phyloP scores from a whole-genome alignment of 1,140 invertebrate genomes.

The Adelges cooleyi region DNA sequence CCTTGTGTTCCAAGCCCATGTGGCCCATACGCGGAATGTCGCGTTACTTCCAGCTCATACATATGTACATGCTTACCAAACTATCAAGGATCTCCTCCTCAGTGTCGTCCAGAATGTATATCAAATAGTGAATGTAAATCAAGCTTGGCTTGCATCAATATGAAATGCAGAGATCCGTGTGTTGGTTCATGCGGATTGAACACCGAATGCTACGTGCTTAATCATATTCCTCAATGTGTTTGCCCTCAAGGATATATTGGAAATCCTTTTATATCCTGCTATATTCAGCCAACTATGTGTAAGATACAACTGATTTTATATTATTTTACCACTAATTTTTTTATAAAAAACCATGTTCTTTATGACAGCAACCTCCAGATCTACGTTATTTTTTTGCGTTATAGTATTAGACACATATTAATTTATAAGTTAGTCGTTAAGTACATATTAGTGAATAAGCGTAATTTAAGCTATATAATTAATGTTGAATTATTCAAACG shows the following conservation, averaged over 20 bases:
- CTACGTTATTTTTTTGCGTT: neutral
- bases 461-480: too few species aligned
- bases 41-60: conserved; percentile 42
- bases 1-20: conserved; percentile 62
- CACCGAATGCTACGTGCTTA: conserved; percentile 54
- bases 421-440: conserved; percentile 9
- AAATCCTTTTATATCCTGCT: conserved; percentile 49
- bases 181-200: conserved; percentile 45
- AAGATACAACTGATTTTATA: conserved; percentile 13
- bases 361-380: neutral
- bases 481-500: too few species aligned
- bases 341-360: neutral
- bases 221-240: conserved; percentile 51
- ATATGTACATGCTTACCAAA: conserved; percentile 39
- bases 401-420: neutral
- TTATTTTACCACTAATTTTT: neutral
- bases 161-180: conserved; percentile 48
- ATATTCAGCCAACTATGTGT: conserved; percentile 29
- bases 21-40: conserved; percentile 57
- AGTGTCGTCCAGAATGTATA: conserved; percentile 44
- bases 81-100: conserved; percentile 40
- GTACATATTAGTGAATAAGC: too few species aligned
- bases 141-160: conserved; percentile 44
- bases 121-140: conserved; percentile 44
- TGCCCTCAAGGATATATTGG: conserved; percentile 55